Evolutionary conservation across 2,113 vertebrate genomes (phyloP).

Genomic region (Asarcornis scutulata): DNA sequence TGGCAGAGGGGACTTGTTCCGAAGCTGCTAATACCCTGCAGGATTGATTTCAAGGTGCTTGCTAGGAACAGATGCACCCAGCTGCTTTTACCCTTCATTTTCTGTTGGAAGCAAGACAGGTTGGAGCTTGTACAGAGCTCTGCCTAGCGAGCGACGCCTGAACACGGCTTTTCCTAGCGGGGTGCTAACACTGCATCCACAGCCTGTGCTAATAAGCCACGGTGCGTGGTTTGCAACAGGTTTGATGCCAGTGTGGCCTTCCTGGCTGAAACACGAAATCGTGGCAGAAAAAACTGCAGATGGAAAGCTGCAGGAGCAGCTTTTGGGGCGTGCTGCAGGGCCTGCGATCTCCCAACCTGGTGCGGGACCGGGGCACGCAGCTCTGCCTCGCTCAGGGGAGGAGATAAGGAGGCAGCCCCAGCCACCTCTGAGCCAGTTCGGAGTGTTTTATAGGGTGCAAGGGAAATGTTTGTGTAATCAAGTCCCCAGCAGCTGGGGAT

Average conservation of each 20-base stretch:
- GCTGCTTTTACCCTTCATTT: slow-evolving; percentile 54
- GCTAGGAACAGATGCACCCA: slow-evolving; percentile 16
- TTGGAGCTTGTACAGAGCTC: neutral
- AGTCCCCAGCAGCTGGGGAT: neutral
- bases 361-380: neutral
- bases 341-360: neutral
- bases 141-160: slow-evolving; percentile 1
- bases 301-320: neutral
- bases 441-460: neutral
- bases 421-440: neutral
- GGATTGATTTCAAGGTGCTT: slow-evolving; percentile 25
- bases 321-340: fast-evolving
- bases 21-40: neutral
- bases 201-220: fast-evolving
- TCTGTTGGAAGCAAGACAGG: neutral
- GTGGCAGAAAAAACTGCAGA: neutral
- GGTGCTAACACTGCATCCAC: neutral
- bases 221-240: fast-evolving
- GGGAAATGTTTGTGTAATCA: neutral
- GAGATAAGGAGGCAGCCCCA: neutral
- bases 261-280: neutral
- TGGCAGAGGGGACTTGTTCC: neutral
- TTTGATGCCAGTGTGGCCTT: neutral
- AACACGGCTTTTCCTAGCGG: neutral
- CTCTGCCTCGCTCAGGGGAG: neutral